Conservation (phyloP, 2,113 vertebrate genomes). For the Aleadryas rufinucha region DNA sequence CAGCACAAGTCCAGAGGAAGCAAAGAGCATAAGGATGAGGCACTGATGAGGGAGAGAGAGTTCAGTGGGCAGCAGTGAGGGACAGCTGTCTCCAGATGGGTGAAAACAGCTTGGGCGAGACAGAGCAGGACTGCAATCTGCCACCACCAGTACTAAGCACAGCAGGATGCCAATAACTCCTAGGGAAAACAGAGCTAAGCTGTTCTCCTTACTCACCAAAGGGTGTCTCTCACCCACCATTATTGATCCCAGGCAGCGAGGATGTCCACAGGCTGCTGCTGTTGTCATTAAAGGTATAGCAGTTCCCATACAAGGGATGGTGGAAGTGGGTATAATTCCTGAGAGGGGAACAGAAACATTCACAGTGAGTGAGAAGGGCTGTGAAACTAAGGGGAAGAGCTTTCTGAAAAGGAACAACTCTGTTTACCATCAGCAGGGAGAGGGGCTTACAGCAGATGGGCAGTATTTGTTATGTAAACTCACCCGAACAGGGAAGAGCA, state of each 20-base stretch:
- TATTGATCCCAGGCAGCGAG: constrained; percentile 75
- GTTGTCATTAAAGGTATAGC: constrained; percentile 81
- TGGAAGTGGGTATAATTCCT: constrained; percentile 81
- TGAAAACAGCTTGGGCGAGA: not conserved
- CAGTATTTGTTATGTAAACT: constrained; percentile 38
- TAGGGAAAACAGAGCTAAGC: not conserved
- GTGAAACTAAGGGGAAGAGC: not conserved
- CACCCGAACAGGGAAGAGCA: not conserved
- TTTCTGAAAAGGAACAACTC: not conserved
- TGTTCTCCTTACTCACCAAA: not conserved
- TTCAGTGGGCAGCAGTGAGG: not conserved
- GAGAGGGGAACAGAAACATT: not conserved
- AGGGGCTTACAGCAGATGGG: constrained; percentile 4
- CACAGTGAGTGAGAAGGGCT: not conserved
- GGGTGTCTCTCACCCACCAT: constrained; percentile 70
- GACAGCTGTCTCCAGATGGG: not conserved
- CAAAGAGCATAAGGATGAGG: not conserved
- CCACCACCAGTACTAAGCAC: not conserved
- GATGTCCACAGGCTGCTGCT: constrained; percentile 75
- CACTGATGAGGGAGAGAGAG: not conserved
- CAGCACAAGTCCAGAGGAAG: not conserved
- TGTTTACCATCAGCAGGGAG: not conserved
- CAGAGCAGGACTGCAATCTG: not conserved
- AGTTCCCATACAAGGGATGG: constrained; percentile 79
- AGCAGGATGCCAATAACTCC: not conserved